Conservation (phyloP, 53 echinoderm and acorn worm genomes). For the Holothuria leucospilota region DNA sequence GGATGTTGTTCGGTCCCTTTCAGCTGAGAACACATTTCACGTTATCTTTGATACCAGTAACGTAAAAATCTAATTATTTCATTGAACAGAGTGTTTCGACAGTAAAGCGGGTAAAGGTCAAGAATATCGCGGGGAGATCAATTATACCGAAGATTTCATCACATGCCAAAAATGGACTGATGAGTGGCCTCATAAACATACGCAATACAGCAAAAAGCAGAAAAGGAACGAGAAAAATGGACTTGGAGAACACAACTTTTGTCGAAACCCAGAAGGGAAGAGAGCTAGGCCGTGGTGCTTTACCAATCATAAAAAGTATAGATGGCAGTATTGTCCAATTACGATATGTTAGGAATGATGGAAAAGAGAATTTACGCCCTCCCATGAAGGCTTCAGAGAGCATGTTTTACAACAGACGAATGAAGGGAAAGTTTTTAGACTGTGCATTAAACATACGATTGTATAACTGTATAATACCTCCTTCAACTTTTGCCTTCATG, state of each 20-base stretch:
- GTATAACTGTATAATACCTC: too few relatives aligned
- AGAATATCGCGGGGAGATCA: conserved; percentile 86
- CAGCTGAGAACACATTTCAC: too few relatives aligned
- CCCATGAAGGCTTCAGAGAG: background rate
- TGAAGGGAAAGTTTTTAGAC: too few relatives aligned
- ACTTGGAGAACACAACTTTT: conserved; percentile 89
- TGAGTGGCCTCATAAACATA: conserved; percentile 90
- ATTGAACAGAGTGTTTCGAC: conserved; percentile 58
- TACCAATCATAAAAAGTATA: conserved; percentile 74
- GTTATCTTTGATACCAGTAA: too few relatives aligned
- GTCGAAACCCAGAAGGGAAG: conserved; percentile 86
- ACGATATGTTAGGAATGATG: conserved; percentile 56
- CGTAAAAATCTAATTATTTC: too few relatives aligned
- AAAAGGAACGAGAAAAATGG: conserved; percentile 73
- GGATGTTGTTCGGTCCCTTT: too few relatives aligned
- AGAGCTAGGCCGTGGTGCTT: conserved; percentile 88
- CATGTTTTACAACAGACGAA: too few relatives aligned
- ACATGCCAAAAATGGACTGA: conserved; percentile 94
- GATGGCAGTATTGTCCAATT: conserved; percentile 89
- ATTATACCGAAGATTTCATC: conserved; percentile 82
- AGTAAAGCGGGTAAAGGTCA: conserved; percentile 81
- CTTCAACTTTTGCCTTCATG: too few relatives aligned
- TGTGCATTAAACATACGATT: too few relatives aligned
- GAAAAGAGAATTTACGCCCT: background rate
- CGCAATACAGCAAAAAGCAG: conserved; percentile 61